Percentiles rank a stretch among this genome's conserved stretches.
These are phyloP conservation scores for Pygoscelis adeliae DNA, from an alignment of 2,113 vertebrate species.

Conservation along the genomic window DNA sequence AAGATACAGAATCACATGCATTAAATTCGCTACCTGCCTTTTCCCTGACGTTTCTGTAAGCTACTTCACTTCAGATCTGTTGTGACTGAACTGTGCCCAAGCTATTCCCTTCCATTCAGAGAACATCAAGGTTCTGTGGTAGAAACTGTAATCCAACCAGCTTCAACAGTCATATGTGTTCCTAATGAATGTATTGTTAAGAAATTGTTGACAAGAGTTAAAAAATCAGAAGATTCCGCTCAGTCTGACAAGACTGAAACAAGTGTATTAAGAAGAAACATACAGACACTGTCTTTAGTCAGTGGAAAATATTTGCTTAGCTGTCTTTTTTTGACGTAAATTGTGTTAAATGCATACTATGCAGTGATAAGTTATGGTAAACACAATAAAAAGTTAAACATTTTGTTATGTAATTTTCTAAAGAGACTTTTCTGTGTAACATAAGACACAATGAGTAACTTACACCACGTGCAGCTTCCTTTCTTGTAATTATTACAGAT, in stretches of 20 bases:
- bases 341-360: not conserved
- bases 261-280: not conserved
- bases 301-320: slow-evolving; percentile 13
- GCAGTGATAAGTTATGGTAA: not conserved
- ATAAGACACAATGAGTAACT: not conserved
- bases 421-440: not conserved
- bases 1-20: not conserved
- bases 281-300: not conserved
- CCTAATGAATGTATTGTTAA: not conserved
- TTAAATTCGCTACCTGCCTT: not conserved
- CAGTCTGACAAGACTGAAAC: not conserved
- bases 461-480: not conserved
- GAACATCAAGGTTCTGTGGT: not conserved
- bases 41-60: not conserved
- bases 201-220: not conserved
- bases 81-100: not conserved
- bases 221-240: not conserved
- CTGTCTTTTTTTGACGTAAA: not conserved
- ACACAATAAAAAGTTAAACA: not conserved
- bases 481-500: not conserved
- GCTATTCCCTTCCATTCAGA: not conserved
- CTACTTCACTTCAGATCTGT: not conserved
- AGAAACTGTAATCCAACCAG: not conserved
- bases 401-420: not conserved
- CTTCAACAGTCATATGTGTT: not conserved